A percentile compares a stretch with the other conserved stretches of the same genome.
These are phyloP conservation scores for Dermolepida albohirtum DNA, from an alignment of 2,888 invertebrate species.

Conservation along the genomic window DNA sequence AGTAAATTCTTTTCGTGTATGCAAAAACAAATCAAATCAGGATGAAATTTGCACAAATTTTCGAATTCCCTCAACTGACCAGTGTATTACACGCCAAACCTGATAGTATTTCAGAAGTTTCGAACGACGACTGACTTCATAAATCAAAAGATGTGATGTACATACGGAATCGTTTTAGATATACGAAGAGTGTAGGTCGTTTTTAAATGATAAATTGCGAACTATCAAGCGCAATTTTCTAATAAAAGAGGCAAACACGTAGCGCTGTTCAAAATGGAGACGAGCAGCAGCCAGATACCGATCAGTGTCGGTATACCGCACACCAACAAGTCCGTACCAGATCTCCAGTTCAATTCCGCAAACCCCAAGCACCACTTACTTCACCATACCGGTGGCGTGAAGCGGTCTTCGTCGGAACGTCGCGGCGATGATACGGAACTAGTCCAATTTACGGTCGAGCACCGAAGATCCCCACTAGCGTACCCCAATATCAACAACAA, in stretches of 20 bases:
- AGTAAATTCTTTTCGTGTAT: no score
- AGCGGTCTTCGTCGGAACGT: conserved; percentile 23
- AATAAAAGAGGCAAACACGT: conserved; percentile 32
- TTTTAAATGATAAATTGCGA: conserved; percentile 50
- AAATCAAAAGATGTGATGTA: conserved; percentile 41
- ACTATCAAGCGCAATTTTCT: conserved; percentile 49
- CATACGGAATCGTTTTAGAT: conserved; percentile 24
- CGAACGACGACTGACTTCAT: conserved; percentile 35
- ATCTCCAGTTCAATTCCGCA: conserved; percentile 48
- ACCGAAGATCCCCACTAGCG: conserved; percentile 22
- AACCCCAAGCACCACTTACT: conserved; percentile 9
- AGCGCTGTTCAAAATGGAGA: conserved; percentile 47
- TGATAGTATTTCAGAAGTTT: background rate
- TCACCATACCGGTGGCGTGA: background rate
- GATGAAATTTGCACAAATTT: no score
- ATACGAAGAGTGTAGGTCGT: conserved; percentile 46
- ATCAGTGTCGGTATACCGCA: conserved; percentile 47
- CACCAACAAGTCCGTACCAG: conserved; percentile 41
- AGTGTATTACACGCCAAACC: no score
- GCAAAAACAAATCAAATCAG: no score
- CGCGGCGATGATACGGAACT: conserved; percentile 34
- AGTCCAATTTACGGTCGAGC: conserved; percentile 15
- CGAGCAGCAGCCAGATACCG: conserved; percentile 48
- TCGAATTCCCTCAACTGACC: no score
- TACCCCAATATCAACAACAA: conserved; percentile 35